Evolutionary conservation across 2,797 vertebrate species (phyloP), one percentile per base, ranked within the genome.

Genomic region (Salmo trutta): DNA sequence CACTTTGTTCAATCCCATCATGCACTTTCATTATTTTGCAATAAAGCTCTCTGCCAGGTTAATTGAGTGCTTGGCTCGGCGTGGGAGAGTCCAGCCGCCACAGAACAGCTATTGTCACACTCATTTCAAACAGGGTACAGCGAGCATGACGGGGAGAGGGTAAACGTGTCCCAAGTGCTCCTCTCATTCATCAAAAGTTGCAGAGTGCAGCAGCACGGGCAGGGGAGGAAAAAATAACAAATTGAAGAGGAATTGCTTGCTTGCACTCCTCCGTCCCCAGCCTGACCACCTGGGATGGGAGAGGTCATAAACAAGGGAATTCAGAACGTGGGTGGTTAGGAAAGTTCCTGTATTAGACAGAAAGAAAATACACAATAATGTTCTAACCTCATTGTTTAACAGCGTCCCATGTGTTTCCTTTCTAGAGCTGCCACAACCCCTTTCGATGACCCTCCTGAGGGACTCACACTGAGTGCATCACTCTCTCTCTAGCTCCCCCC

Each of bases 141-240:
- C 7, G 77, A 56, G 77, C 51, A 72, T 82, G 86, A 86, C 59
- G 70, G 83, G 31, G 76, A 71, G 76, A 82, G 82, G 84, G 64
- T 36, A 81, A 81, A 79, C 79, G 77, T 81, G 74, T 80, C 72
- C 83, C 17, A 14, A 31, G 53, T 3, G 15, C 75, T 75, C 21
- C 27, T 15, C 77, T 82, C 86, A 75, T 89, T 89, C 84, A 83
- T 91, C 85, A 91, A 78, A 90, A 75, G 77, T 79, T 79, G 70
- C 67, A 53, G 17, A 27, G 33, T 54, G 65, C 62, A 76, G 77
- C 65, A 19, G 67, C 27, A 64, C 27, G 64, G 76, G 73, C 64
- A 21, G 2, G 16, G 0, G 29, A 56, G 53, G 76, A 75, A 82
- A 84, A 81, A 52, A 80, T 81, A 84, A 88, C 82, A 79, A 84